These are phyloP conservation scores for Xiphorhynchus elegans DNA, from an alignment of 2,113 vertebrate species.

Conservation along the genomic window DNA sequence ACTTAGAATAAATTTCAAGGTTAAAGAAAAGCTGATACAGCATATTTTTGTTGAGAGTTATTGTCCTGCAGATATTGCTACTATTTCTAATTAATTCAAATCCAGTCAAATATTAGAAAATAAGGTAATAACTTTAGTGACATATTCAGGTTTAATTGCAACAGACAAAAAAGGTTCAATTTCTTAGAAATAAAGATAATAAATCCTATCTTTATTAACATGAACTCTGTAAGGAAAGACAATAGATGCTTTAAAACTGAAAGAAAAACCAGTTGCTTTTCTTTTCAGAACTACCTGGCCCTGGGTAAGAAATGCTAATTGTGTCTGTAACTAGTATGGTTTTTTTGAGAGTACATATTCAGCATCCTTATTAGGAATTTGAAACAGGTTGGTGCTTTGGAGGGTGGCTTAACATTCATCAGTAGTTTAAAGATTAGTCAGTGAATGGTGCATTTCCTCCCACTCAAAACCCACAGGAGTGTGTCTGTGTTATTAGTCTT, in stretches of 20 bases:
- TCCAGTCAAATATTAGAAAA: background rate
- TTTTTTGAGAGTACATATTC: background rate
- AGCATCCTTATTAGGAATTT: constrained; percentile 37
- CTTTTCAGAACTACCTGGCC: background rate
- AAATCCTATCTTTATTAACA: background rate
- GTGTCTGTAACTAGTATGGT: background rate
- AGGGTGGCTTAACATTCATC: constrained; percentile 32
- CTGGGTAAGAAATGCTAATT: background rate
- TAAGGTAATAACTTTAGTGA: background rate
- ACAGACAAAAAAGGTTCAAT: background rate
- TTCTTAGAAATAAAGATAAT: background rate
- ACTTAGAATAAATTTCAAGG: background rate
- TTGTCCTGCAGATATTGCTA: background rate
- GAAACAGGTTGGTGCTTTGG: constrained; percentile 28
- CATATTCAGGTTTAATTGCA: background rate
- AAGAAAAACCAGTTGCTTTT: background rate
- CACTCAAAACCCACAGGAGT: constrained; percentile 43
- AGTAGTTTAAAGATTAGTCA: constrained; percentile 57
- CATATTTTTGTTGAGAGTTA: background rate
- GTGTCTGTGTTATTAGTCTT: constrained; percentile 43
- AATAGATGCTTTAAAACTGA: background rate
- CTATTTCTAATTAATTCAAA: background rate
- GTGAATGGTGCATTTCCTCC: constrained; percentile 48
- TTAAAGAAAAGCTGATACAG: background rate
- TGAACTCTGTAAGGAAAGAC: background rate